Conservation (phyloP, 2,113 vertebrate genomes). For the Heteronetta atricapilla region DNA sequence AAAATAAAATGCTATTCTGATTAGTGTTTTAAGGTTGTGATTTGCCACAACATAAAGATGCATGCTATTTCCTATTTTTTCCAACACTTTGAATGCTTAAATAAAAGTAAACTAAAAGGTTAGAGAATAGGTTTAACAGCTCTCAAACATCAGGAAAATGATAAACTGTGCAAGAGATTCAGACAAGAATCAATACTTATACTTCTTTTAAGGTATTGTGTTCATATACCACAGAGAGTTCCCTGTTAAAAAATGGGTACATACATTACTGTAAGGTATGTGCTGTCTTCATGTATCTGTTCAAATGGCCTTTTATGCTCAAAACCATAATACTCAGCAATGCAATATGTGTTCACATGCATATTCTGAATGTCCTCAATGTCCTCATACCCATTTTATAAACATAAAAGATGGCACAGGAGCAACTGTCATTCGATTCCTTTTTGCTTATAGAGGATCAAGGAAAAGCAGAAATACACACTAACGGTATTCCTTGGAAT, state of each 20-base stretch:
- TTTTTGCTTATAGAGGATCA: neutral
- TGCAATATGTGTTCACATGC: neutral
- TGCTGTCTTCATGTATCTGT: neutral
- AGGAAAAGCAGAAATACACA: neutral
- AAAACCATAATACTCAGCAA: neutral
- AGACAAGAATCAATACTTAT: neutral
- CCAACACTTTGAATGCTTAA: neutral
- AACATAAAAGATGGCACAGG: neutral
- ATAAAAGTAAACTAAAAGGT: neutral
- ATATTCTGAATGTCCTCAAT: neutral
- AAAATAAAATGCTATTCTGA: neutral
- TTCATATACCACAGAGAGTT: neutral
- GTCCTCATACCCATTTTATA: neutral
- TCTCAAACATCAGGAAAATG: neutral
- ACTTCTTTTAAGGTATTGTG: neutral
- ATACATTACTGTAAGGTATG: neutral
- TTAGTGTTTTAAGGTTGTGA: neutral
- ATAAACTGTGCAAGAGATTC: neutral
- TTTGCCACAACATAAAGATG: neutral
- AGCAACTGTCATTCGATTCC: neutral
- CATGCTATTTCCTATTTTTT: neutral
- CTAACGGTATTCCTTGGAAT: neutral
- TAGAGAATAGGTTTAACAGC: neutral
- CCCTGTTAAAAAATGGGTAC: neutral
- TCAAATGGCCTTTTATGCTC: neutral